Percentiles rank a stretch among this genome's conserved stretches.
phyloP scores from a whole-genome alignment of 2,888 invertebrate species.

The Drosophila differens region DNA sequence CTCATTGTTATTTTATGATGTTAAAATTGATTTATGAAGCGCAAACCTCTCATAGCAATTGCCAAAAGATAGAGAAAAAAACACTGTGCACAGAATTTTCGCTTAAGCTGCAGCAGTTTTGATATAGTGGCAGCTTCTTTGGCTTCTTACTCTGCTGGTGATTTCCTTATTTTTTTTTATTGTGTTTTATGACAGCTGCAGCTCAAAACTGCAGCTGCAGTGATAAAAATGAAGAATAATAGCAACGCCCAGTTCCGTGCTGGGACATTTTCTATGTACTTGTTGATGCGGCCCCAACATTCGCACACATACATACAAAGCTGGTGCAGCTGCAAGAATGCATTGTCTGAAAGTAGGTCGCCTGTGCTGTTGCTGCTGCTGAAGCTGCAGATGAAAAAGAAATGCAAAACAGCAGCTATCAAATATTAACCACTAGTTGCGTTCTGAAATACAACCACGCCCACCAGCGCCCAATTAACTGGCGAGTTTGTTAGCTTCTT shows the following conservation, averaged over 20 bases:
- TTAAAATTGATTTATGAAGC: conserved; percentile 51
- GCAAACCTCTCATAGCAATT: conserved; percentile 8
- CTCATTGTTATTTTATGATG: conserved; percentile 29
- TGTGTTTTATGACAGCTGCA: conserved; percentile 29
- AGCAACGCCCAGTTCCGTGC: conserved; percentile 43
- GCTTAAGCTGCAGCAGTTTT: conserved; percentile 15
- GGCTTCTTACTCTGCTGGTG: conserved; percentile 3
- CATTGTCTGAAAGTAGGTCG: conserved; percentile 75
- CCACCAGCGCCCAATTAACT: conserved; percentile 71
- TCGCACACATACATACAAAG: conserved; percentile 7
- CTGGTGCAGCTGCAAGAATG: conserved; percentile 70
- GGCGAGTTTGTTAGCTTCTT: conserved; percentile 61
- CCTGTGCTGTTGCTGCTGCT: conserved; percentile 24
- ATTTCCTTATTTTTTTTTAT: conserved; percentile 1
- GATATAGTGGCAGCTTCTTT: conserved; percentile 11
- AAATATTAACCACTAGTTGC: conserved; percentile 81
- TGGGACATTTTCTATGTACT: conserved; percentile 62
- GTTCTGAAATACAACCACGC: conserved; percentile 53
- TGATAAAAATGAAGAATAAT: conserved; percentile 40
- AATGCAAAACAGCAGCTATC: conserved; percentile 67
- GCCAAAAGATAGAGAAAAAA: background rate
- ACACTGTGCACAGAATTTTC: conserved; percentile 1
- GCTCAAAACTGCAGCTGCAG: conserved; percentile 42
- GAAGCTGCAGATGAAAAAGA: conserved; percentile 24
- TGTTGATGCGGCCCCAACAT: conserved; percentile 67